phyloP scores from a whole-genome alignment of 2,888 invertebrate genomes.

The Quadroppia sp. region DNA sequence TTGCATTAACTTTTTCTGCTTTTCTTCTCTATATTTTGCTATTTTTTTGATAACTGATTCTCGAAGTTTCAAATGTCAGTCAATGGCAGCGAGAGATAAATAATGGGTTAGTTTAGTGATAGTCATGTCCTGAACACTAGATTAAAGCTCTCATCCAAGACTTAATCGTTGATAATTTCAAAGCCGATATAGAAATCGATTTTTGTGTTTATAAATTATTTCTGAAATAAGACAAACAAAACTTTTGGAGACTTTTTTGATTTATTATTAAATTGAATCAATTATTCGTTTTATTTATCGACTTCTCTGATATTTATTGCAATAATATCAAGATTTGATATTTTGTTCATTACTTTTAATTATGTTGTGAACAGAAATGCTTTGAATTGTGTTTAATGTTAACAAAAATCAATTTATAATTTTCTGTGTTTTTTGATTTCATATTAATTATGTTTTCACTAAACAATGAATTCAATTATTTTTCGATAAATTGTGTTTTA shows the following conservation, averaged over 20 bases:
- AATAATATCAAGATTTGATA: too few relatives aligned
- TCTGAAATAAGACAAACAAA: background rate
- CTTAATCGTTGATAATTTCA: constrained; percentile 6
- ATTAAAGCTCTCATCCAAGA: background rate
- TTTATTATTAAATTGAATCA: background rate
- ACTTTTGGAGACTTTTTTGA: background rate
- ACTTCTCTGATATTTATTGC: too few relatives aligned
- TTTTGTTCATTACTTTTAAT: too few relatives aligned
- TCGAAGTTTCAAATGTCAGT: constrained; percentile 23
- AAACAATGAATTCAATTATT: too few relatives aligned
- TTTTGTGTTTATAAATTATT: constrained; percentile 1
- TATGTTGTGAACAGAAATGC: too few relatives aligned
- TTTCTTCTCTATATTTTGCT: background rate
- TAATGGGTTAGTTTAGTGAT: background rate
- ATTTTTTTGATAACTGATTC: background rate
- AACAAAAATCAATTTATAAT: too few relatives aligned
- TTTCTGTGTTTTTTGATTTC: too few relatives aligned
- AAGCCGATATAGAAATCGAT: background rate
- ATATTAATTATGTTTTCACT: too few relatives aligned
- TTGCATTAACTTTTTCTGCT: background rate
- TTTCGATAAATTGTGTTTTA: too few relatives aligned
- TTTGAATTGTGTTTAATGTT: too few relatives aligned
- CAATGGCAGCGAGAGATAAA: constrained; percentile 11
- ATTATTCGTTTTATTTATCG: background rate
- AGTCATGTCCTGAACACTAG: constrained; percentile 8